Evolutionary conservation across 2,888 invertebrate genomes (phyloP).

Genomic region (Carpatolechia fugitivella): DNA sequence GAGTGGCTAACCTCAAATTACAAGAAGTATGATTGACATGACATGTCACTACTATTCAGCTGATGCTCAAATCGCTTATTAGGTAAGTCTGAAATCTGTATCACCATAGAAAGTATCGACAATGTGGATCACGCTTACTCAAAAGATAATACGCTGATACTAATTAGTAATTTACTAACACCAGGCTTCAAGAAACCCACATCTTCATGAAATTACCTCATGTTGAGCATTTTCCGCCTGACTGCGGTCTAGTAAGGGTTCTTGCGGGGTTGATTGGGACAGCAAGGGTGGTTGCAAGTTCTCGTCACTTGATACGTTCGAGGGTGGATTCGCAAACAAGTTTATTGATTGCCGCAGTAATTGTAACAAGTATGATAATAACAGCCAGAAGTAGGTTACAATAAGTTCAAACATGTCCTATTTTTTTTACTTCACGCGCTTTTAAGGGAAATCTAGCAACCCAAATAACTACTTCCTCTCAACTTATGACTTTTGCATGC

Average conservation of each 20-base stretch:
- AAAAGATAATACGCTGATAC: background rate
- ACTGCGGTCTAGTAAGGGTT: conserved; percentile 6
- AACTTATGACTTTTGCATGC: too few species aligned
- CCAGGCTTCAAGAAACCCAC: background rate
- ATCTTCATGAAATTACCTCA: conserved; percentile 21
- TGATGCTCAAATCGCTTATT: background rate
- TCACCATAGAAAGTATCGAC: too few species aligned
- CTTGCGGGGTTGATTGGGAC: too few species aligned
- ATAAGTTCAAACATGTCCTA: conserved; percentile 2
- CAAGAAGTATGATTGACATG: background rate
- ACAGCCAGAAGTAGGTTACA: conserved; percentile 15
- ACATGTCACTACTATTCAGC: too few species aligned
- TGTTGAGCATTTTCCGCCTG: conserved; percentile 24
- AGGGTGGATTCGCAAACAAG: background rate
- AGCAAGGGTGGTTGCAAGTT: conserved; percentile 20
- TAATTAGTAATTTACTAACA: background rate
- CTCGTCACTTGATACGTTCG: conserved; percentile 15
- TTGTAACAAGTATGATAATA: conserved; percentile 13
- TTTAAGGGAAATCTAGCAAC: too few species aligned
- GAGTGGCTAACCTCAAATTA: too few species aligned
- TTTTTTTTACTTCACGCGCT: too few species aligned
- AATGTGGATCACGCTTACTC: too few species aligned
- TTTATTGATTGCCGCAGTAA: conserved; percentile 9
- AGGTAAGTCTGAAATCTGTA: background rate
- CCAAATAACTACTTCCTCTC: too few species aligned